Conservation (phyloP, 2,888 invertebrate species). For the Drosophila putrida region DNA sequence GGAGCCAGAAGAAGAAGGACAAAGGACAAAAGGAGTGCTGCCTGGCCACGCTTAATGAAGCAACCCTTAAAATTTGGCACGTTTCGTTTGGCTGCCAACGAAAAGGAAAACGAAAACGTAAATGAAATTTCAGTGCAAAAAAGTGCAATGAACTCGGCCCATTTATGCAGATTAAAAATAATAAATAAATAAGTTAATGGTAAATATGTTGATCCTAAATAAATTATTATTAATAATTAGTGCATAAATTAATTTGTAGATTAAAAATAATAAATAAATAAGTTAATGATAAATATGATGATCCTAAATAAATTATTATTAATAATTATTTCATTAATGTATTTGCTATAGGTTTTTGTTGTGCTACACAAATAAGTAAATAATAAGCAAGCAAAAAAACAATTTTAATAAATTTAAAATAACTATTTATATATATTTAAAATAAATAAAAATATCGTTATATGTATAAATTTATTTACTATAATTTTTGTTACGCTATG, state of each 20-base stretch:
- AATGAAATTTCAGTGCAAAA: slow-evolving; percentile 52
- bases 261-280: slow-evolving; percentile 15
- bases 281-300: too few relatives aligned
- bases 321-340: neutral
- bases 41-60: slow-evolving; percentile 71
- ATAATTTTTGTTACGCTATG: too few relatives aligned
- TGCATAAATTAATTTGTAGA: too few relatives aligned
- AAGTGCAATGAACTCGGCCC: slow-evolving; percentile 64
- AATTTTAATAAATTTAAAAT: neutral
- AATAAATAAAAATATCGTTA: too few relatives aligned
- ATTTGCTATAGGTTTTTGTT: too few relatives aligned
- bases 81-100: slow-evolving; percentile 63
- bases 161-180: slow-evolving; percentile 48
- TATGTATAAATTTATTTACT: too few relatives aligned
- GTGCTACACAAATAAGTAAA: too few relatives aligned
- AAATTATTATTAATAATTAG: neutral
- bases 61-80: slow-evolving; percentile 80
- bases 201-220: too few relatives aligned
- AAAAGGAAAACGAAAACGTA: slow-evolving; percentile 62
- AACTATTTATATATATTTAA: too few relatives aligned
- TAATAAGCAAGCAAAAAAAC: too few relatives aligned
- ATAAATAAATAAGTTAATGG: too few relatives aligned
- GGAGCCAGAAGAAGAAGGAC: neutral
- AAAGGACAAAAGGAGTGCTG: slow-evolving; percentile 14
- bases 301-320: neutral